A percentile compares a stretch with the other conserved stretches of the same genome.
Evolutionary conservation across 2,113 vertebrate genomes (phyloP).

Genomic region (Elephas maximus): DNA sequence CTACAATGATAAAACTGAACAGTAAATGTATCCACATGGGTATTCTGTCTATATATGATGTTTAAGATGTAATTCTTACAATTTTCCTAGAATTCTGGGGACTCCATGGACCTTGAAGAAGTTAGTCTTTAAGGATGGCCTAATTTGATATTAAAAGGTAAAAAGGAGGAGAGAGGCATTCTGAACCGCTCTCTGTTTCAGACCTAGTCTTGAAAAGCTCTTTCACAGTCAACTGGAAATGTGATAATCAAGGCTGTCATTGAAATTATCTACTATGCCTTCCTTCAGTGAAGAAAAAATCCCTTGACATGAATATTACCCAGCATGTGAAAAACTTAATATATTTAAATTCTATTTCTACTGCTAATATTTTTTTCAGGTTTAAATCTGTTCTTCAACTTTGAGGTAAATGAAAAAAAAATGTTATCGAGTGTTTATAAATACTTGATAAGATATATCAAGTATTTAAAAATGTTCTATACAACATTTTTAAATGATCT

Average conservation of each 20-base stretch:
- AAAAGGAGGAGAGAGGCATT: neutral
- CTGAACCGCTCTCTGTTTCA: neutral
- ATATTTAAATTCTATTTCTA: slow-evolving; percentile 21
- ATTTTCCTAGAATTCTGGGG: neutral
- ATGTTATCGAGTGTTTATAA: neutral
- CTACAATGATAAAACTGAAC: neutral
- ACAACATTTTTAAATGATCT: neutral
- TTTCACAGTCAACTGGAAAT: neutral
- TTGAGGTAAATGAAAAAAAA: neutral
- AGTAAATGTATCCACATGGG: neutral
- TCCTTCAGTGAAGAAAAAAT: slow-evolving; percentile 13
- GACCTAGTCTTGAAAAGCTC: neutral
- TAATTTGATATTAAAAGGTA: neutral
- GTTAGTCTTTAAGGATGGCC: neutral
- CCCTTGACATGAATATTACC: neutral
- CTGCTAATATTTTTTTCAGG: neutral
- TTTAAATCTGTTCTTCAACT: neutral
- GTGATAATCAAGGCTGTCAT: neutral
- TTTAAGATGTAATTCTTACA: neutral
- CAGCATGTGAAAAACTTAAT: neutral
- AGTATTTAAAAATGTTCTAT: no score
- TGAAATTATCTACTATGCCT: neutral
- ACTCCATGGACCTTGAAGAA: neutral
- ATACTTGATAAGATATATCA: no score
- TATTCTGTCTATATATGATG: neutral